phyloP scores from a whole-genome alignment of 2,113 vertebrate species.

The Notechis scutatus region DNA sequence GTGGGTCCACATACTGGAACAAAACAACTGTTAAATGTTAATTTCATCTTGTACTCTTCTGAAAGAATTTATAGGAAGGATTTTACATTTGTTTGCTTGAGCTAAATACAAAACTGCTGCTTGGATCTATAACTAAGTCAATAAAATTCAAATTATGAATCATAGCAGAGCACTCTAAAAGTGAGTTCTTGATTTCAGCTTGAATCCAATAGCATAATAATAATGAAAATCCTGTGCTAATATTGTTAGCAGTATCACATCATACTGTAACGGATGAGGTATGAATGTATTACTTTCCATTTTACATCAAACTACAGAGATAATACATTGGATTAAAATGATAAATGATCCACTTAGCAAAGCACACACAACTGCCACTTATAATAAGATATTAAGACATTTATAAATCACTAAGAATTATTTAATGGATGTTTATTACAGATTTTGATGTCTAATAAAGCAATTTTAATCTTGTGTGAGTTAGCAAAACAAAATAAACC shows the following conservation, averaged over 20 bases:
- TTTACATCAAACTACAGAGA: slow-evolving; percentile 47
- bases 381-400: slow-evolving; percentile 15
- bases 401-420: slow-evolving; percentile 43
- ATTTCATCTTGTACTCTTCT: slow-evolving; percentile 34
- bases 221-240: slow-evolving; percentile 37
- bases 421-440: slow-evolving; percentile 40
- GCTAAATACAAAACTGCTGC: slow-evolving; percentile 33
- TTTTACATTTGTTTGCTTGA: slow-evolving; percentile 37
- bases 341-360: slow-evolving; percentile 50
- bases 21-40: slow-evolving; percentile 52
- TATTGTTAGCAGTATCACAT: slow-evolving; percentile 40
- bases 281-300: slow-evolving; percentile 51
- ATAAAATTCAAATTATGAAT: slow-evolving; percentile 57
- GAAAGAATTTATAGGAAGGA: slow-evolving; percentile 33
- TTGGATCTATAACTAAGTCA: slow-evolving; percentile 49
- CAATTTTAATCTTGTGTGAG: slow-evolving; percentile 24
- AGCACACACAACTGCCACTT: slow-evolving; percentile 29
- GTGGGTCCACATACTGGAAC: slow-evolving; percentile 41
- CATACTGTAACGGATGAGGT: slow-evolving; percentile 39
- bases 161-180: slow-evolving; percentile 28
- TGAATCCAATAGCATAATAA: slow-evolving; percentile 45
- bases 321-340: slow-evolving; percentile 42
- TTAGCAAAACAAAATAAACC: slow-evolving; percentile 37
- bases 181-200: slow-evolving; percentile 44
- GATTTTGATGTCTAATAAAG: slow-evolving; percentile 43